phyloP scores from a whole-genome alignment of 2,888 invertebrate species.

The Caenorhabditis panamensis region DNA sequence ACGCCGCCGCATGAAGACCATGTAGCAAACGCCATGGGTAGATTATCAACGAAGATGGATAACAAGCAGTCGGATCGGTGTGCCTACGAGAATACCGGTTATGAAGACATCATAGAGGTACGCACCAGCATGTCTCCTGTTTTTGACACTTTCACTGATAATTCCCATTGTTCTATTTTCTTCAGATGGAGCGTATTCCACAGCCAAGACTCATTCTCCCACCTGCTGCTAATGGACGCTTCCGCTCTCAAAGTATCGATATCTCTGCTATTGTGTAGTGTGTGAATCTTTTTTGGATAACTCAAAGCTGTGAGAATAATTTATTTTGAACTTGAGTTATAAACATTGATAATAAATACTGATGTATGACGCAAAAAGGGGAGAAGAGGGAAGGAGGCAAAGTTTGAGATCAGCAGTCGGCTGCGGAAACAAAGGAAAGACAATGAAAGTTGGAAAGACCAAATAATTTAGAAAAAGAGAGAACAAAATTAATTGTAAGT shows the following conservation, averaged over 20 bases:
- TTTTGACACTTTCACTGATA: conserved; percentile 36
- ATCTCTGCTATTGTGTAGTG: conserved; percentile 37
- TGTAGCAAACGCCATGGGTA: conserved; percentile 52
- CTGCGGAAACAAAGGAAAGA: conserved; percentile 16
- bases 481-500: background rate
- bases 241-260: conserved; percentile 66
- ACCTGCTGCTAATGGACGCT: conserved; percentile 48
- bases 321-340: conserved; percentile 10
- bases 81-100: conserved; percentile 67
- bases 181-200: conserved; percentile 46
- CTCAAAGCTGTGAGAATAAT: background rate
- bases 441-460: background rate
- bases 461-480: conserved; percentile 18
- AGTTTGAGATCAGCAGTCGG: conserved; percentile 55
- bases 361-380: conserved; percentile 11
- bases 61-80: conserved; percentile 58
- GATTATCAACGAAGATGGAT: conserved; percentile 52
- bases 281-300: background rate
- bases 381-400: background rate
- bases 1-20: conserved; percentile 54
- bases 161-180: conserved; percentile 3
- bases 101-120: conserved; percentile 61
- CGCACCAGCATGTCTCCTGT: background rate
- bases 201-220: conserved; percentile 52
- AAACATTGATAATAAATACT: conserved; percentile 13